Base-by-base conservation (phyloP, 37 sponge, comb jelly and placozoan genomes). In the Beroe forskalii region DNA sequence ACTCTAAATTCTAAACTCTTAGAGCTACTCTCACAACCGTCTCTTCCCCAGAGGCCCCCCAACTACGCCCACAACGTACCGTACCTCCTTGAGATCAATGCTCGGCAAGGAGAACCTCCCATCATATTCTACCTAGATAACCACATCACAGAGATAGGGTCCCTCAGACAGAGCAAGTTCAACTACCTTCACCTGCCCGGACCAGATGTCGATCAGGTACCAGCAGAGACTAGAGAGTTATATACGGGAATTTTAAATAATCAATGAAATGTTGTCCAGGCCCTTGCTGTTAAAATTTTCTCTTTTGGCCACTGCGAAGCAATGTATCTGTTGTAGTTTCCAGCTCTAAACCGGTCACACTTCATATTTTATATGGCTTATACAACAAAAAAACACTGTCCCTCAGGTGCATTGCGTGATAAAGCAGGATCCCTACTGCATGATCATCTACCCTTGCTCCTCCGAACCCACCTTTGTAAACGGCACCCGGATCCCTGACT, bases 401-500 rank as follows among this genome's bases (percentile, higher is more conserved):
- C n/a, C 66, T 6, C 38, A 80, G 86, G 86, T 80, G 55, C 86
- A 80, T 37, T 80, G 86, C 41, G 27, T 80, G 27, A 80, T 80
- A 3, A 41, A 44, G 30, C 86, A 80, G 55, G 86, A 80, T 22
- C 44, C 44, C 25, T 44, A 80, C 55, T 80, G 86, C 40, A 80
- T 80, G 86, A 41, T 80, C 1, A 80, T 80, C 86, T 44, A 41
- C 28, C 86, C 86, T 28, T 41, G 55, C 44, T 80, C 86, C 24
- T 27, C 86, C 30, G 86, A 80, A 43, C 86, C 86, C 0, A 80
- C 86, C 24, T 80, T 80, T 23, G 86, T 80, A 1, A 80, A 80
- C 22, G 86, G 86, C n/a, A 80, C 86, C n/a, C 86, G 86, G 27
- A 80, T 80, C 55, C 86, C 86, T 4, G 86, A 80, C 31, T 80